Evolutionary conservation across 2,113 vertebrate species (phyloP), one percentile per base, ranked within the genome.

Genomic region (Salminus brasiliensis): DNA sequence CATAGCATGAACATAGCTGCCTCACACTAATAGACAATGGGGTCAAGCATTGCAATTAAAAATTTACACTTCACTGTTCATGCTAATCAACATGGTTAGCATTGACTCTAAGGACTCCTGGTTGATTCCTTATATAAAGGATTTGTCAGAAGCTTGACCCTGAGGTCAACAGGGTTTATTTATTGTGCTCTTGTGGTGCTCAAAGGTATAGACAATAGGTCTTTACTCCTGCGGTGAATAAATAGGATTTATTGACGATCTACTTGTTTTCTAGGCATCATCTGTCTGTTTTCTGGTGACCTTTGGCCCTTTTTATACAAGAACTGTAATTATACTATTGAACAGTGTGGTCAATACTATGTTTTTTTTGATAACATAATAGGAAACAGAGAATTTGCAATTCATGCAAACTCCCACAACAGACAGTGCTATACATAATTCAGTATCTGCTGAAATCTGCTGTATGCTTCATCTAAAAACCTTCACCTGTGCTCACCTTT

Each of bases 21-120:
- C 70, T 9, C 32, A n/a, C n/a, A n/a, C n/a, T n/a, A 23, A 67
- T 74, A 78, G 60, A 72, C 77, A 49, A 72, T 74, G 70, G 76
- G 84, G 84, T 85, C 83, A 72, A 65, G 76, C 80, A 89, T n/a
- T 84, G 85, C 88, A 92, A 91, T 92, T 91, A 93, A 92, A 91
- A 89, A 86, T 89, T 88, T 85, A 90, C 88, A 87, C 87, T 88
- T 53, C 74, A 82, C 84, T 88, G 87, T 83, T 43, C 79, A 84
- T 74, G 52, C 49, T 83, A 81, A 84, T 88, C 88, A 86, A 89
- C 89, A 91, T n/a, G n/a, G n/a, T n/a, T n/a, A n/a, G n/a, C 76
- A 79, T 85, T 78, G 62, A 80, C 80, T 88, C 87, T 84, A 69
- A 88, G 80, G 81, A 77, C 29, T 34, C n/a, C n/a, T n/a, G 82